Conservation (phyloP, 2,888 invertebrate genomes). For the Byasa hedistus region DNA sequence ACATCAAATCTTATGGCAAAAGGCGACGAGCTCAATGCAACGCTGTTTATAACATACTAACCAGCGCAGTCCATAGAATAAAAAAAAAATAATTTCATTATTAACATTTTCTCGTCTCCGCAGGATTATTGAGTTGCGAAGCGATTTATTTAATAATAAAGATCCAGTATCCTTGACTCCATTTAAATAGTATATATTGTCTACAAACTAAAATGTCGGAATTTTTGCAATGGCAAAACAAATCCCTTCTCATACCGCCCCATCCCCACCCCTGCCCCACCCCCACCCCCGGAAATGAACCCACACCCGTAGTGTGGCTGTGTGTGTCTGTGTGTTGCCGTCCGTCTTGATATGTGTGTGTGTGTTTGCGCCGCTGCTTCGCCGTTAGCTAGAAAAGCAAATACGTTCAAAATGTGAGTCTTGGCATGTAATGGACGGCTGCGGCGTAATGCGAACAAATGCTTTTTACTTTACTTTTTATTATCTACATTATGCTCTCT, state of each 20-base stretch:
- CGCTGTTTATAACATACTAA: too few species aligned
- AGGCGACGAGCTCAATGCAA: too few species aligned
- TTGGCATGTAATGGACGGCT: conserved; percentile 45
- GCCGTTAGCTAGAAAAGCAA: conserved; percentile 77
- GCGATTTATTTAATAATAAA: too few species aligned
- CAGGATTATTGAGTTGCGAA: too few species aligned
- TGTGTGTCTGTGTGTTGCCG: conserved; percentile 70
- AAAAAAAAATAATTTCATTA: too few species aligned
- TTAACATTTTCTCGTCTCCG: too few species aligned
- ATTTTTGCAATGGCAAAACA: conserved; percentile 56
- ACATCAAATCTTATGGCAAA: too few species aligned
- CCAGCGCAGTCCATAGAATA: too few species aligned
- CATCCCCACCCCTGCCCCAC: conserved; percentile 22
- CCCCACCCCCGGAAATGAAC: conserved; percentile 28
- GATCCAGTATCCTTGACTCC: neutral
- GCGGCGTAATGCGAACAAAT: conserved; percentile 17
- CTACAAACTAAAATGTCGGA: neutral
- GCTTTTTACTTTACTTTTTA: neutral
- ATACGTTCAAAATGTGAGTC: conserved; percentile 66
- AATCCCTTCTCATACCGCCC: conserved; percentile 32
- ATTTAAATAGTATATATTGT: conserved; percentile 1
- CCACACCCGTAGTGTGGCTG: conserved; percentile 55
- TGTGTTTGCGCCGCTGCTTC: conserved; percentile 68
- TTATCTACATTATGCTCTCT: too few species aligned
- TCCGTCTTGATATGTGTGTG: conserved; percentile 79